phyloP scores from a whole-genome alignment of 2,888 invertebrate genomes.

The Hemicrepidius hirtus region DNA sequence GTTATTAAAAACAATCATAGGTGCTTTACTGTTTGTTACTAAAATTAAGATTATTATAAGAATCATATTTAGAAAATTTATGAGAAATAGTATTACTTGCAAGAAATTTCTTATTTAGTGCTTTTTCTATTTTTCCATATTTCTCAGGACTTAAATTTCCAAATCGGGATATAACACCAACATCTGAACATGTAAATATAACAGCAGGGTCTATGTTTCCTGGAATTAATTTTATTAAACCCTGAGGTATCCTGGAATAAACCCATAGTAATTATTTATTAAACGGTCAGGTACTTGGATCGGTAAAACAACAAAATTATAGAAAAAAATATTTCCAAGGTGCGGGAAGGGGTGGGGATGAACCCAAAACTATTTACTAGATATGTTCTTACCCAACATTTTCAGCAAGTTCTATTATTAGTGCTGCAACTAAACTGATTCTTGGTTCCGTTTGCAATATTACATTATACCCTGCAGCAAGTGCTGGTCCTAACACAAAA shows the following conservation, averaged over 20 bases:
- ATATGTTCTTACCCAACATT: constrained; percentile 70
- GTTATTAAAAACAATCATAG: constrained; percentile 74
- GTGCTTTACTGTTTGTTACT: constrained; percentile 60
- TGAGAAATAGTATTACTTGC: constrained; percentile 29
- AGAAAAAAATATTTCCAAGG: too few species aligned
- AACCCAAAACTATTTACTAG: neutral
- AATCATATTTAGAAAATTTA: neutral
- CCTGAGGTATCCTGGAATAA: constrained; percentile 60
- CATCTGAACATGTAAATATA: constrained; percentile 54
- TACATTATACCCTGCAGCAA: constrained; percentile 73
- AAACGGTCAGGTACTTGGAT: too few species aligned
- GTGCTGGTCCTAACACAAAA: constrained; percentile 72
- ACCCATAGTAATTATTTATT: neutral
- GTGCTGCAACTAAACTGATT: constrained; percentile 69
- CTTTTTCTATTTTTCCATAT: constrained; percentile 49
- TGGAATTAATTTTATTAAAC: constrained; percentile 61
- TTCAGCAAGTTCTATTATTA: constrained; percentile 72
- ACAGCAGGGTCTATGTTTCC: constrained; percentile 54
- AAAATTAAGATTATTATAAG: neutral
- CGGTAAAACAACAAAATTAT: too few species aligned
- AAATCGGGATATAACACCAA: constrained; percentile 57
- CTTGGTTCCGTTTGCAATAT: constrained; percentile 71
- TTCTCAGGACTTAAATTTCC: constrained; percentile 55
- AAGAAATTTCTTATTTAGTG: constrained; percentile 36
- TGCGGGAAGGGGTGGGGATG: too few species aligned